These are phyloP conservation scores for Botia almorhae DNA, from an alignment of 2,797 vertebrate genomes.

Conservation along the genomic window DNA sequence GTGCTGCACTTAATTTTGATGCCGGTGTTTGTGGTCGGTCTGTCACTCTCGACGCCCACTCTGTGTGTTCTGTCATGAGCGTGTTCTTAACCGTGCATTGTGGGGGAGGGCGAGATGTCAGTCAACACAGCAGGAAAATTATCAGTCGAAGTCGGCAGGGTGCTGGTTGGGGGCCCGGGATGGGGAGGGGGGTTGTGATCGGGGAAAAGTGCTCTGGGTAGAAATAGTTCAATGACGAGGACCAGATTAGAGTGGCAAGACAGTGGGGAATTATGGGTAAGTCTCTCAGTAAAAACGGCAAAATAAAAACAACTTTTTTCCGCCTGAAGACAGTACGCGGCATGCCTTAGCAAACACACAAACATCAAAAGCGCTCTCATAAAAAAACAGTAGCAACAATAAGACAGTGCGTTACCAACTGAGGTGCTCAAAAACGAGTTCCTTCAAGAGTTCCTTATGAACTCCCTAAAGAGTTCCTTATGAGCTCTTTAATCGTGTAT, in stretches of 20 bases:
- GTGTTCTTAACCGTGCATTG: constrained; percentile 67
- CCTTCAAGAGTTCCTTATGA: neutral
- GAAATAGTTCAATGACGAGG: constrained; percentile 59
- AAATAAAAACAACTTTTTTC: constrained; percentile 9
- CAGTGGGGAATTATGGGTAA: constrained; percentile 52
- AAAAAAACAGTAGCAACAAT: constrained; percentile 43
- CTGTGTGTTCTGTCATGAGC: constrained; percentile 78
- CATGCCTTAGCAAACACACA: constrained; percentile 53
- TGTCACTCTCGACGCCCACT: constrained; percentile 50
- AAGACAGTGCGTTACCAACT: constrained; percentile 32
- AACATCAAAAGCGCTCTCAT: constrained; percentile 51
- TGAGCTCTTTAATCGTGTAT: constrained; percentile 2
- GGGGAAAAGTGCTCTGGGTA: constrained; percentile 50
- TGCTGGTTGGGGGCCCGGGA: neutral
- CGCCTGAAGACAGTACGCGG: constrained; percentile 51
- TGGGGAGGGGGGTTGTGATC: constrained; percentile 20
- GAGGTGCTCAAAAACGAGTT: constrained; percentile 43
- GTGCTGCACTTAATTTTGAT: constrained; percentile 26
- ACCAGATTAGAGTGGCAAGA: constrained; percentile 55
- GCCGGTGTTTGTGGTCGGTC: constrained; percentile 43
- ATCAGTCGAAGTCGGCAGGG: constrained; percentile 42
- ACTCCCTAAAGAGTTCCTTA: neutral
- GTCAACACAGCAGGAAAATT: constrained; percentile 56
- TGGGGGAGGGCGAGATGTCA: constrained; percentile 57
- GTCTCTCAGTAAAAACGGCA: constrained; percentile 41